Conservation (phyloP, 2,797 vertebrate genomes). For the Micrastur ruficollis region DNA sequence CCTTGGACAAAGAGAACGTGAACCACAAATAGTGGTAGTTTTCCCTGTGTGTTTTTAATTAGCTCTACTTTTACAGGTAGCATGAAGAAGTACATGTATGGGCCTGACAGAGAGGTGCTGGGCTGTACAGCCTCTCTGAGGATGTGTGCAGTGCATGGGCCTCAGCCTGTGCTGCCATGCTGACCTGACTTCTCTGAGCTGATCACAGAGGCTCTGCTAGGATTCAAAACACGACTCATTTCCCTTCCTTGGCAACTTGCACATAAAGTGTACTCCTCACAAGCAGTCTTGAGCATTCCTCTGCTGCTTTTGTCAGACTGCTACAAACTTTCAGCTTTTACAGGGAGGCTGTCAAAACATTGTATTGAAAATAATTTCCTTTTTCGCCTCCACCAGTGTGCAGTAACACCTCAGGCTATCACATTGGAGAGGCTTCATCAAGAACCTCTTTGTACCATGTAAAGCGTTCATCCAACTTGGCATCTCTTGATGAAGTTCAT, state of each 20-base stretch:
- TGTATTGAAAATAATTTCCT: not conserved
- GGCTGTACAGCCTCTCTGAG: not conserved
- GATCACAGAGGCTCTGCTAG: not conserved
- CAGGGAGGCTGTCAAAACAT: not conserved
- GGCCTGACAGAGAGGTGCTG: not conserved
- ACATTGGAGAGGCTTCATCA: not conserved
- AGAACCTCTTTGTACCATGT: not conserved
- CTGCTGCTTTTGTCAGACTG: slow-evolving; percentile 1
- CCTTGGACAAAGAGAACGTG: not conserved
- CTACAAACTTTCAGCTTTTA: not conserved
- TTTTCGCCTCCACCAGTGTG: not conserved
- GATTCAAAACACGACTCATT: not conserved
- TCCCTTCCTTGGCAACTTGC: not conserved
- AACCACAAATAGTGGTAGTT: not conserved
- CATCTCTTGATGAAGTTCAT: not conserved
- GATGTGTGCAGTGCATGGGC: not conserved
- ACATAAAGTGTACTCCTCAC: not conserved
- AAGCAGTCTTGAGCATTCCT: not conserved
- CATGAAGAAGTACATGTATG: not conserved
- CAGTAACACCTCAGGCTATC: not conserved
- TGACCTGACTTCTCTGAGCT: not conserved
- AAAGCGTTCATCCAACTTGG: not conserved
- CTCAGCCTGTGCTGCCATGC: not conserved
- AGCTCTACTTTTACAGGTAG: not conserved
- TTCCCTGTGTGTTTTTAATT: not conserved